Percentiles rank a stretch among this genome's conserved stretches.
Conservation (phyloP, 1,140 invertebrate genomes). For the Leptinotarsa texana region DNA sequence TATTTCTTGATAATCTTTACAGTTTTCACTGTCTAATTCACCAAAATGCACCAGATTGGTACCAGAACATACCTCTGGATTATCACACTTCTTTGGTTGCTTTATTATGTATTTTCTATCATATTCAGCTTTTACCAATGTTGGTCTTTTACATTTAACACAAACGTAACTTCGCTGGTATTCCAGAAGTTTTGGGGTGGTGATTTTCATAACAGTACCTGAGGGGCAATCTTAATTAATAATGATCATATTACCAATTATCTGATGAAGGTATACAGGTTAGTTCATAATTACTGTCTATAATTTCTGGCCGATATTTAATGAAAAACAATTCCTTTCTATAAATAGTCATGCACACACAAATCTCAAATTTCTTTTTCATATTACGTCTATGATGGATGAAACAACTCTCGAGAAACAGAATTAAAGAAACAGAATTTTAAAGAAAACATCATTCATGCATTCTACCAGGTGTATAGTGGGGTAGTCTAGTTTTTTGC, state of each 20-base stretch:
- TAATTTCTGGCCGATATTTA: too few species aligned
- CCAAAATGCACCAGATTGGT: constrained; percentile 60
- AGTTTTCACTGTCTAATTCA: constrained; percentile 66
- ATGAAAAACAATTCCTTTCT: too few species aligned
- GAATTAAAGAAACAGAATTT: too few species aligned
- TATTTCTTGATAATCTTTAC: constrained; percentile 89
- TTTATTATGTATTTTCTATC: constrained; percentile 67
- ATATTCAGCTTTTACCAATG: constrained; percentile 69
- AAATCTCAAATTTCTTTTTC: too few species aligned
- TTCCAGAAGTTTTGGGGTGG: constrained; percentile 77
- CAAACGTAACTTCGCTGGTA: constrained; percentile 75
- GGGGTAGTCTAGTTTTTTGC: too few species aligned
- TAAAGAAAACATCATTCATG: too few species aligned
- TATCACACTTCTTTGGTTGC: constrained; percentile 65
- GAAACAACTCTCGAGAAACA: too few species aligned
- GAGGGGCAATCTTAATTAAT: constrained; percentile 42
- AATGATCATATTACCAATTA: constrained; percentile 39
- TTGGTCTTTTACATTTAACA: constrained; percentile 74
- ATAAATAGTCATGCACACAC: too few species aligned
- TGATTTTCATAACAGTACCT: constrained; percentile 79
- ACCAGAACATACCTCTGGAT: constrained; percentile 63
- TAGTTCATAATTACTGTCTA: too few species aligned
- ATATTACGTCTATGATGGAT: too few species aligned
- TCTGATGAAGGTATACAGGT: constrained; percentile 20
- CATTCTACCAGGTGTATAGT: too few species aligned